Evolutionary conservation across 2,888 invertebrate genomes (phyloP).

Genomic region (Lacanobia wlatinum): DNA sequence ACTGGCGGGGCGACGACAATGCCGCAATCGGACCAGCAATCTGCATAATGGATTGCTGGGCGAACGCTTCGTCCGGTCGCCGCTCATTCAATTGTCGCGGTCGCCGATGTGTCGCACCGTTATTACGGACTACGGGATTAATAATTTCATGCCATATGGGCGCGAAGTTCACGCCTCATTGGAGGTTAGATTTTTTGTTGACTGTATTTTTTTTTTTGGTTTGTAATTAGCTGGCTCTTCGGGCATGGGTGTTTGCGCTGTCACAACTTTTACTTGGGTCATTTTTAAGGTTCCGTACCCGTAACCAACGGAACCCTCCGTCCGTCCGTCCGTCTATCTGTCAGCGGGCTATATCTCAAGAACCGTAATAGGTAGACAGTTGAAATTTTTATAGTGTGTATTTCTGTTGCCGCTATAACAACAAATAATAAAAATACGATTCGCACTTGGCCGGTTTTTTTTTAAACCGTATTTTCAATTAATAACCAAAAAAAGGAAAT

Average conservation of each 20-base stretch:
- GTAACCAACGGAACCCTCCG: no score
- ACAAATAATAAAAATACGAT: no score
- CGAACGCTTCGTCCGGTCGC: conserved; percentile 85
- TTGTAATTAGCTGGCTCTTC: conserved; percentile 38
- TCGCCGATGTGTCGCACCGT: conserved; percentile 86
- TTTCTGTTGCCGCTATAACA: no score
- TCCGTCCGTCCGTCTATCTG: no score
- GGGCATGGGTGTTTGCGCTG: background rate
- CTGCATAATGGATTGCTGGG: conserved; percentile 90
- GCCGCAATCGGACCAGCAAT: conserved; percentile 89
- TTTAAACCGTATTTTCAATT: no score
- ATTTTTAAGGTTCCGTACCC: background rate
- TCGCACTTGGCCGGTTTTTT: no score
- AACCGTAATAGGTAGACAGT: no score
- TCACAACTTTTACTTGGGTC: background rate
- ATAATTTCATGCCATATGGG: conserved; percentile 80
- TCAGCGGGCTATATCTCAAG: no score
- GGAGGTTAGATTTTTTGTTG: conserved; percentile 46
- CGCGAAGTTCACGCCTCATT: conserved; percentile 57
- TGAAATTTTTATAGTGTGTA: no score
- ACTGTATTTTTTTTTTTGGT: conserved; percentile 24
- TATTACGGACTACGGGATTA: conserved; percentile 88
- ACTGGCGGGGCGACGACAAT: conserved; percentile 86
- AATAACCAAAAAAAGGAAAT: no score
- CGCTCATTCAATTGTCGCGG: conserved; percentile 90